These are phyloP conservation scores for Phoxinus dragarum DNA, from an alignment of 2,797 vertebrate genomes.

Conservation along the genomic window DNA sequence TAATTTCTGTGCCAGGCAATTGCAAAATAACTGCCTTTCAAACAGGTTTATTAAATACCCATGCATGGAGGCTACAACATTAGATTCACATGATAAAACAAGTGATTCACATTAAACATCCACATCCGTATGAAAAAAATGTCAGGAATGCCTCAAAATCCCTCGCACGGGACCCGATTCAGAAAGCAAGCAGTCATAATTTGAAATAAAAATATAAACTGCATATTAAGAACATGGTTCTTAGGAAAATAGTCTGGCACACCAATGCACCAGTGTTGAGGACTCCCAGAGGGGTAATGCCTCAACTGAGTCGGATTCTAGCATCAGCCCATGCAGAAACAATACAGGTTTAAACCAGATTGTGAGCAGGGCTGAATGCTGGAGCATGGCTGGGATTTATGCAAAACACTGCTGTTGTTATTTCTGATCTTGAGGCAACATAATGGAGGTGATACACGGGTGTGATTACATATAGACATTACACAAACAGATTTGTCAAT, in stretches of 20 bases:
- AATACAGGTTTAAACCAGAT: conserved; percentile 75
- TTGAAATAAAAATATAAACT: neutral
- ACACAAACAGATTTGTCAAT: neutral
- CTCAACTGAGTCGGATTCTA: conserved; percentile 56
- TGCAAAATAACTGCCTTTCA: neutral
- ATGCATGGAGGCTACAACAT: neutral
- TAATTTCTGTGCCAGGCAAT: neutral
- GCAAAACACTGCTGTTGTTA: neutral
- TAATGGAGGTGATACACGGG: neutral
- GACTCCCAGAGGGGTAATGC: conserved; percentile 50
- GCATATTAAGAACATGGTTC: neutral
- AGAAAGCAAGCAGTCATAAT: neutral
- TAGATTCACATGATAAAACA: neutral
- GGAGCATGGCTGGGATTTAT: conserved; percentile 46
- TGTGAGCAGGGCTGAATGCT: conserved; percentile 62
- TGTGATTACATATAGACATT: neutral
- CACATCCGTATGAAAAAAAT: neutral
- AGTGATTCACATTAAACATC: neutral
- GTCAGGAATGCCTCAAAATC: neutral
- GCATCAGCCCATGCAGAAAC: conserved; percentile 66
- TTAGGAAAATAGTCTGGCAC: neutral
- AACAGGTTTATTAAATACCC: neutral
- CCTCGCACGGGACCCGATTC: neutral
- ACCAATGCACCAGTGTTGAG: conserved; percentile 15
- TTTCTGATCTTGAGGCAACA: neutral